Conservation (phyloP, 1,140 invertebrate species). For the Dendroctonus ponderosae region DNA sequence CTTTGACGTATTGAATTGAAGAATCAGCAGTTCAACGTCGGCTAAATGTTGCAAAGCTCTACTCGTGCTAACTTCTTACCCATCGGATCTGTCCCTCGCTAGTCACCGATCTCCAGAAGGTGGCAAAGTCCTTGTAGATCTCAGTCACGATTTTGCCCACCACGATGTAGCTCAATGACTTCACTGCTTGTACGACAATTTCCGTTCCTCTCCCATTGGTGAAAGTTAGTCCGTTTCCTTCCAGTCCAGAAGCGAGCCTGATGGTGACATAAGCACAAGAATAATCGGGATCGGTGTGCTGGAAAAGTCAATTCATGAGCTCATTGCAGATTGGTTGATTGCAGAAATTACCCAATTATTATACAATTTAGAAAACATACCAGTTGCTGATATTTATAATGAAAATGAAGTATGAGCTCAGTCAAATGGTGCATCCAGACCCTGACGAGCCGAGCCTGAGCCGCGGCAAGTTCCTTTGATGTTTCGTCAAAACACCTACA, state of each 20-base stretch:
- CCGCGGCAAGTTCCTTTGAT: no score
- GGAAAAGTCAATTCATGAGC: constrained; percentile 44
- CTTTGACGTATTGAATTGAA: no score
- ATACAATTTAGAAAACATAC: no score
- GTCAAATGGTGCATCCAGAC: no score
- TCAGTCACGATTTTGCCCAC: constrained; percentile 62
- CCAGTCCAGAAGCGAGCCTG: constrained; percentile 60
- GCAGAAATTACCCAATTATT: no score
- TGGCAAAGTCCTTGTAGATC: constrained; percentile 75
- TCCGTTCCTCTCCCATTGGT: constrained; percentile 84
- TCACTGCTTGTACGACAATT: constrained; percentile 74
- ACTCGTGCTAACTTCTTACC: constrained; percentile 56
- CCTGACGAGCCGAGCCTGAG: no score
- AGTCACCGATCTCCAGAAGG: constrained; percentile 77
- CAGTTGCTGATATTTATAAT: no score
- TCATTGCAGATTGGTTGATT: no score
- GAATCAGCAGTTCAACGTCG: no score
- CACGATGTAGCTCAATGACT: constrained; percentile 67
- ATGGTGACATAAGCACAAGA: constrained; percentile 85
- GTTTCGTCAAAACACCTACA: no score
- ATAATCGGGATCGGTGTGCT: constrained; percentile 88
- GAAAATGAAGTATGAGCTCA: not conserved
- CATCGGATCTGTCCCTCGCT: constrained; percentile 88
- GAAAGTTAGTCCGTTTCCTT: constrained; percentile 82
- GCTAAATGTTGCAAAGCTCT: no score